phyloP scores from a whole-genome alignment of 1,140 invertebrate species.

The Tribolium madens region DNA sequence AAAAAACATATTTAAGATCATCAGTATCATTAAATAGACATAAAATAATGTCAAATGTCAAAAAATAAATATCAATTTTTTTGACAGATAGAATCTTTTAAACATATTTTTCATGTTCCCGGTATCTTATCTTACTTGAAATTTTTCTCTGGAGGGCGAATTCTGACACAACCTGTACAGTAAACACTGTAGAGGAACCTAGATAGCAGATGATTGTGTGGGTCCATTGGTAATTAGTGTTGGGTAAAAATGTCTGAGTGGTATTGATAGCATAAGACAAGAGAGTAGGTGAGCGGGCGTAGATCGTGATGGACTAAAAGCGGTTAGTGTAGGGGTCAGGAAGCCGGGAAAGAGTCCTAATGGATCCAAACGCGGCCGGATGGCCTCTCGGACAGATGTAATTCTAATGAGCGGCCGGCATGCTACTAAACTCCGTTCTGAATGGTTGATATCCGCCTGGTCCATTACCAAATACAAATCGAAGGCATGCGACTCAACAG shows the following conservation, averaged over 20 bases:
- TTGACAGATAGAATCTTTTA: too few relatives aligned
- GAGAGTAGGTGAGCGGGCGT: background rate
- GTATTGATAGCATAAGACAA: conserved; percentile 5
- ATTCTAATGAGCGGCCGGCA: conserved; percentile 43
- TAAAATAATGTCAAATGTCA: too few relatives aligned
- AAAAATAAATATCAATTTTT: too few relatives aligned
- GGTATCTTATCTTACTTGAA: too few relatives aligned
- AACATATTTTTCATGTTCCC: too few relatives aligned
- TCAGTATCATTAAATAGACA: too few relatives aligned
- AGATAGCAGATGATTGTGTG: too few relatives aligned
- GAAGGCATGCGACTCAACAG: conserved; percentile 52
- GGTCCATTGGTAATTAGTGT: background rate
- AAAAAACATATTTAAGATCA: too few relatives aligned
- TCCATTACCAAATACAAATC: conserved; percentile 44
- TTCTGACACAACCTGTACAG: too few relatives aligned
- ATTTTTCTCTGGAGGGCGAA: too few relatives aligned
- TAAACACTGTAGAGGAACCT: too few relatives aligned
- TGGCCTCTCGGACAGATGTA: conserved; percentile 46
- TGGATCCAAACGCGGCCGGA: conserved; percentile 44
- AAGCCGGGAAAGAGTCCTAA: conserved; percentile 46
- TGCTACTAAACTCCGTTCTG: conserved; percentile 38
- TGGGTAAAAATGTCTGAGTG: conserved; percentile 2
- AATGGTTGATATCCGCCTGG: conserved; percentile 40
- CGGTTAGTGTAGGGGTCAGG: conserved; percentile 22
- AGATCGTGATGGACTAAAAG: conserved; percentile 14